Percentiles rank a stretch among this genome's conserved stretches.
Conservation (phyloP, 2,113 vertebrate species). For the Chionodraco myersi region DNA sequence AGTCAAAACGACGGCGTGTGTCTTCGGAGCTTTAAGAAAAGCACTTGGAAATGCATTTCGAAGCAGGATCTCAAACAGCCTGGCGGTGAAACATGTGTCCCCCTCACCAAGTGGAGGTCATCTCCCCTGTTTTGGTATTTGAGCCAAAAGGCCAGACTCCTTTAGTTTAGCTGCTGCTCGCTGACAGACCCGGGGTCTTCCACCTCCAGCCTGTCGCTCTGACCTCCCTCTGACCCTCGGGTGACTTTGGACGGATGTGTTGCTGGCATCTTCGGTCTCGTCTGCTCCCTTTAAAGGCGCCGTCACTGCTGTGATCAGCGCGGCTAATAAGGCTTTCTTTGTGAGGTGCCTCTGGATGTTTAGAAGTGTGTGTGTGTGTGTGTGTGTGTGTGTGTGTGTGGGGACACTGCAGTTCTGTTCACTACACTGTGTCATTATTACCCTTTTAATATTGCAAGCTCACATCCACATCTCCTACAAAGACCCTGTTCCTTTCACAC, state of each 20-base stretch:
- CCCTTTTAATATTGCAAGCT: too few relatives aligned
- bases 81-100: neutral
- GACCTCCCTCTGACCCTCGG: conserved; percentile 3
- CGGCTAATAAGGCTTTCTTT: conserved; percentile 42
- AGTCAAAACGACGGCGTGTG: neutral
- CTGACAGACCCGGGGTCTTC: conserved; percentile 24
- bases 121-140: conserved; percentile 2
- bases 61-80: conserved; percentile 5
- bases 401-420: too few relatives aligned
- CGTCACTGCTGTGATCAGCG: conserved; percentile 6
- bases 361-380: neutral
- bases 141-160: neutral
- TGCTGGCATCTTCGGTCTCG: conserved; percentile 11
- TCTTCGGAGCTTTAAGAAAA: neutral
- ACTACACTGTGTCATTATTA: too few relatives aligned
- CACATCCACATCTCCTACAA: too few relatives aligned
- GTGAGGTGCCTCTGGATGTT: neutral
- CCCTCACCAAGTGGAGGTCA: neutral
- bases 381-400: neutral
- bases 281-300: conserved; percentile 41
- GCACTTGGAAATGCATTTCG: too few relatives aligned
- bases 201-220: conserved; percentile 12
- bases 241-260: conserved; percentile 13
- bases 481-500: too few relatives aligned
- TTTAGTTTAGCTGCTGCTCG: conserved; percentile 1